These are phyloP conservation scores for Cercopithecus petaurista DNA, from an alignment of 2,797 vertebrate species.

Conservation along the genomic window DNA sequence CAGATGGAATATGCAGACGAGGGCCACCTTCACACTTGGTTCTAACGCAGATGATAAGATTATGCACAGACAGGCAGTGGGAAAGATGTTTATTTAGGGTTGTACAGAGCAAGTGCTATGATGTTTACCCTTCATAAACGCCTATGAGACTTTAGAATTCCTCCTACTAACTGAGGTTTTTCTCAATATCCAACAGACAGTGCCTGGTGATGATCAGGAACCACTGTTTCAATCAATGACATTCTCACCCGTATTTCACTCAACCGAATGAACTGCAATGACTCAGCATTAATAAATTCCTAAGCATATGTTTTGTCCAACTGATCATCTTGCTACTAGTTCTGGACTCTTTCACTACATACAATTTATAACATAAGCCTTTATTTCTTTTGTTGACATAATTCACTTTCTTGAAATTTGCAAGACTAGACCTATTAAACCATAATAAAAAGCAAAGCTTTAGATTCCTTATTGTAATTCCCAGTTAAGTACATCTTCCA, in stretches of 20 bases:
- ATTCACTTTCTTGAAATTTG: background rate
- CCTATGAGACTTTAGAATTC: no score
- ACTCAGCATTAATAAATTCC: no score
- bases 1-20: fast-evolving
- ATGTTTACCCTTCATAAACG: background rate
- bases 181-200: background rate
- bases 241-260: background rate
- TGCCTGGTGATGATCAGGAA: background rate
- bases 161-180: background rate
- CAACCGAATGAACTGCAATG: background rate
- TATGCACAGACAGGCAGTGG: fast-evolving
- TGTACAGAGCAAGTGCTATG: background rate
- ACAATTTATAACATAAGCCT: background rate
- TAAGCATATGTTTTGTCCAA: background rate
- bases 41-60: background rate
- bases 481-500: slow-evolving; percentile 54
- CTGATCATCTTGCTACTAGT: background rate
- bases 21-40: fast-evolving
- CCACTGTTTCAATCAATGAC: background rate
- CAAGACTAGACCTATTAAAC: background rate
- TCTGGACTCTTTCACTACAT: background rate
- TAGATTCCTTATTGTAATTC: background rate
- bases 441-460: background rate
- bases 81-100: background rate
- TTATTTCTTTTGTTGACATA: background rate